Conservation (phyloP, 2,888 invertebrate genomes). For the Cybosia mesomella region DNA sequence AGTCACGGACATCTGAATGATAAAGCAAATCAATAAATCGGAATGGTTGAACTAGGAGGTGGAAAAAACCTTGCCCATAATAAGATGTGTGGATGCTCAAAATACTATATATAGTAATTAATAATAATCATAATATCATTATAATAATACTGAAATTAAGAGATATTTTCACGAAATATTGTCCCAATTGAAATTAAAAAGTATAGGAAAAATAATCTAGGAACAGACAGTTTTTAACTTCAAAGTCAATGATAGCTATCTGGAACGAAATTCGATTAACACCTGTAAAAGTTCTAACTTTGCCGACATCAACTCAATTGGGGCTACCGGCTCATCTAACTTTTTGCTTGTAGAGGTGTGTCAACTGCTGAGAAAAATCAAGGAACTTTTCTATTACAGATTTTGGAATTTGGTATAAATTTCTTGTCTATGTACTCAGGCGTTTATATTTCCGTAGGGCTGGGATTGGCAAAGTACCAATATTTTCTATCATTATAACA, state of each 20-base stretch:
- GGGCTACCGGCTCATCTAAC: constrained; percentile 25
- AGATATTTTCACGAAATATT: neutral
- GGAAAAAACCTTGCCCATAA: too few relatives aligned
- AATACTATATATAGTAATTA: too few relatives aligned
- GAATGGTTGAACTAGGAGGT: too few relatives aligned
- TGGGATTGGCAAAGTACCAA: neutral
- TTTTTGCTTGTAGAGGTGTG: constrained; percentile 27
- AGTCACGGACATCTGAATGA: neutral
- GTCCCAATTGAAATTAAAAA: constrained; percentile 5
- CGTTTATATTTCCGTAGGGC: neutral
- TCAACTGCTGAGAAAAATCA: constrained; percentile 16
- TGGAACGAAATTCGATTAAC: constrained; percentile 45
- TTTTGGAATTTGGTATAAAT: neutral
- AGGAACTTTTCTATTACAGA: constrained; percentile 15
- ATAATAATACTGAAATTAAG: too few relatives aligned
- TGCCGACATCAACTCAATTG: constrained; percentile 36
- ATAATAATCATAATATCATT: too few relatives aligned
- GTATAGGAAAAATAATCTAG: constrained; percentile 18
- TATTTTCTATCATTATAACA: too few relatives aligned
- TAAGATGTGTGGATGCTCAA: too few relatives aligned
- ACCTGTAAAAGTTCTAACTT: constrained; percentile 41
- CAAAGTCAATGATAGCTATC: constrained; percentile 29
- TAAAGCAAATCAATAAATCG: neutral
- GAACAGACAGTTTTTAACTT: constrained; percentile 35
- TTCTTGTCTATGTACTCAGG: neutral